A percentile compares a stretch with the other conserved stretches of the same genome.
These are phyloP conservation scores for Mohoua ochrocephala DNA, from an alignment of 2,113 vertebrate species.

Conservation along the genomic window DNA sequence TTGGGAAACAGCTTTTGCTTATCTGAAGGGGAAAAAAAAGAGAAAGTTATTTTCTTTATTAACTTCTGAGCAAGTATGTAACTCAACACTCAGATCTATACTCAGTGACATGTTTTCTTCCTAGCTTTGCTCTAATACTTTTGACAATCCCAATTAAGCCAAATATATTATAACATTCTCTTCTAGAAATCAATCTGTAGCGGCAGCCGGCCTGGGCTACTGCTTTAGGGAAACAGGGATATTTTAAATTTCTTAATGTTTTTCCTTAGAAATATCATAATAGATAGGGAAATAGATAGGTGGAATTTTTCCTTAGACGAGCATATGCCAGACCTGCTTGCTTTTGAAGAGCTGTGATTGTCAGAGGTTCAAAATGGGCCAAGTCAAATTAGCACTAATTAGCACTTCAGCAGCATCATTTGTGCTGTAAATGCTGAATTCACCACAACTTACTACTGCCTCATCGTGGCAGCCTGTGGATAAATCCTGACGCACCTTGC, in stretches of 20 bases:
- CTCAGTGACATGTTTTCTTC: neutral
- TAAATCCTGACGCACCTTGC: constrained; percentile 9
- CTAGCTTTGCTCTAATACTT: neutral
- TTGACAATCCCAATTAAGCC: neutral
- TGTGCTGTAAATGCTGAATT: constrained; percentile 5
- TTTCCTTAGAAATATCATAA: neutral
- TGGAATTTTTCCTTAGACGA: neutral
- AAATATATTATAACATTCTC: neutral
- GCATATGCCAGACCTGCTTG: neutral
- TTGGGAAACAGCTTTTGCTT: constrained; percentile 33
- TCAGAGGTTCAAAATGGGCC: constrained; percentile 25
- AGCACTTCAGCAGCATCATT: constrained; percentile 25
- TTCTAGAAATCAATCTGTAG: neutral
- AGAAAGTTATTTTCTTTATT: neutral
- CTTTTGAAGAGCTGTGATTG: neutral
- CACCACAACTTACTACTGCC: constrained; percentile 63
- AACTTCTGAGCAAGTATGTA: neutral
- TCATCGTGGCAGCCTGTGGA: constrained; percentile 56
- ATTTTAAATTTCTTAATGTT: neutral
- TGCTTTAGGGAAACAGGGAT: neutral
- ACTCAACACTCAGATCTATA: neutral
- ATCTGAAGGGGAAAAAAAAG: neutral
- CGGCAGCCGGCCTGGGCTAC: neutral
- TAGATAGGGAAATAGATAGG: neutral
- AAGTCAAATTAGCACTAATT: constrained; percentile 42